A percentile compares a stretch with the other conserved stretches of the same genome.
phyloP scores from a whole-genome alignment of 2,113 vertebrate species.

The Cyanocitta stelleri region DNA sequence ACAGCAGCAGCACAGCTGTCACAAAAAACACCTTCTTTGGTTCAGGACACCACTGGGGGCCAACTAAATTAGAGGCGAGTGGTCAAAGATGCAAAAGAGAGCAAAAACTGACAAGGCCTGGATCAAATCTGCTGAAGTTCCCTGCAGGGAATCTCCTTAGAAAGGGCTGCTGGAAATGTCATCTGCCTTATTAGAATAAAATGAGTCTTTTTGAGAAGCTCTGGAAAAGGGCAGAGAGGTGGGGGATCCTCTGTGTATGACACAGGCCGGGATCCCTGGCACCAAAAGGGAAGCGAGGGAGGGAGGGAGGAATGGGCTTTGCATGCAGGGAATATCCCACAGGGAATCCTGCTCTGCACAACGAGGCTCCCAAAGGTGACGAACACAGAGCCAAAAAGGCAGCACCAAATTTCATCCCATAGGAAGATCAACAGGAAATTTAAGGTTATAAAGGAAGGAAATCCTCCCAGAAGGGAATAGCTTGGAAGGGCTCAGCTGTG shows the following conservation, averaged over 20 bases:
- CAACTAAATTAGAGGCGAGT: background rate
- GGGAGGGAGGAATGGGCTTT: background rate
- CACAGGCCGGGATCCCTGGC: background rate
- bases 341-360: background rate
- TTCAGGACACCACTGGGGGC: background rate
- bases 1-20: background rate
- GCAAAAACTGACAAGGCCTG: background rate
- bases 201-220: background rate
- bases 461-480: background rate
- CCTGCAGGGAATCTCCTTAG: background rate
- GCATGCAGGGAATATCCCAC: background rate
- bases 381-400: background rate
- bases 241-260: background rate
- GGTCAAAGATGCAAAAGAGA: background rate
- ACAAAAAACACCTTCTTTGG: background rate
- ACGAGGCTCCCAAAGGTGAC: rapidly evolving
- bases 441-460: background rate
- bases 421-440: background rate
- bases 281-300: background rate
- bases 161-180: constrained; percentile 1
- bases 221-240: background rate
- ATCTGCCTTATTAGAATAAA: background rate
- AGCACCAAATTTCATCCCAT: rapidly evolving
- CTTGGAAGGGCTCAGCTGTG: background rate
- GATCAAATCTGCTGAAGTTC: background rate